A percentile compares a stretch with the other conserved stretches of the same genome.
These are phyloP conservation scores for Xiphorhynchus elegans DNA, from an alignment of 2,113 vertebrate species.

Conservation along the genomic window DNA sequence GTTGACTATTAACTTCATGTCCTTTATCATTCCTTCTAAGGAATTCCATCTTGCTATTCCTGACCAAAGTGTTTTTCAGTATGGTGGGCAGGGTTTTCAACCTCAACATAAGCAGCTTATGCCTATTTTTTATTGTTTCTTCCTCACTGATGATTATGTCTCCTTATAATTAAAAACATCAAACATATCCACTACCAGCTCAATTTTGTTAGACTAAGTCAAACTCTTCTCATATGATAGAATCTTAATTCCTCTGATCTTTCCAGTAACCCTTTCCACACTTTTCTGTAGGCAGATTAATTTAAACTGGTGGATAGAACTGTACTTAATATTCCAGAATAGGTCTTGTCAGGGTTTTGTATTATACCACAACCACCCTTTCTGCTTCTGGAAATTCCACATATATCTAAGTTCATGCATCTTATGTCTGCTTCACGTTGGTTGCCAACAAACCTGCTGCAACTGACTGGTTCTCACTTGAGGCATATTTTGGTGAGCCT, in stretches of 20 bases:
- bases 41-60: neutral
- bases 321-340: neutral
- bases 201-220: neutral
- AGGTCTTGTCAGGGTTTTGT: neutral
- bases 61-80: neutral
- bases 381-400: neutral
- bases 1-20: neutral
- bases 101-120: neutral
- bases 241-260: neutral
- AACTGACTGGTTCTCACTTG: neutral
- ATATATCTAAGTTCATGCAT: neutral
- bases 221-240: neutral
- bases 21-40: neutral
- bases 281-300: neutral
- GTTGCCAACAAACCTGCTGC: neutral
- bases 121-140: neutral
- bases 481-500: neutral
- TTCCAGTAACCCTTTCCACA: neutral
- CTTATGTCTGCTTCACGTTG: accelerated
- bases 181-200: neutral
- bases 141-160: neutral
- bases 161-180: constrained; percentile 8
- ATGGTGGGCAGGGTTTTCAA: neutral
- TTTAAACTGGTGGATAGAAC: neutral
- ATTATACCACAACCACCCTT: neutral